phyloP scores from a whole-genome alignment of 2,888 invertebrate genomes.

The Mythimna pallens region DNA sequence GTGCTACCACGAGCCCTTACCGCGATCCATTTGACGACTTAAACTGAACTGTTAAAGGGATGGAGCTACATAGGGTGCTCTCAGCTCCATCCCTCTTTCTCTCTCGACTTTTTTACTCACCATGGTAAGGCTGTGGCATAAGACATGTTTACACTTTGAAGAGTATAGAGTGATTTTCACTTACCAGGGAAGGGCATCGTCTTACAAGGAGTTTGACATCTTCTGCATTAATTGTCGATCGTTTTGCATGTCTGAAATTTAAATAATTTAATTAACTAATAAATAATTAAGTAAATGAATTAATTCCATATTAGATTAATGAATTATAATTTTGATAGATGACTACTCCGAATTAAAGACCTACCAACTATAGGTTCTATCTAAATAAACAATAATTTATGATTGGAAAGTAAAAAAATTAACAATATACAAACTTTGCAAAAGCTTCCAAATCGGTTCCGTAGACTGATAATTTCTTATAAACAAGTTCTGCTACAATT shows the following conservation, averaged over 20 bases:
- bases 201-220: conserved; percentile 92
- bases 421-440: conserved; percentile 87
- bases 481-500: conserved; percentile 91
- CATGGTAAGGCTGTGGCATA: too few species aligned
- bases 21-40: too few species aligned
- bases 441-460: conserved; percentile 92
- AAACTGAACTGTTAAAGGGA: too few species aligned
- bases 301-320: too few species aligned
- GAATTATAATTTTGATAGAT: too few species aligned
- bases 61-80: too few species aligned
- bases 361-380: too few species aligned
- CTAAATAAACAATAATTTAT: too few species aligned
- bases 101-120: too few species aligned
- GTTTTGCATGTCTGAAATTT: conserved; percentile 91
- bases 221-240: conserved; percentile 91
- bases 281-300: neutral
- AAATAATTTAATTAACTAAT: conserved; percentile 32
- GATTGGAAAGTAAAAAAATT: neutral
- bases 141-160: neutral
- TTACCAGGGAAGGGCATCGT: conserved; percentile 91
- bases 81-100: too few species aligned
- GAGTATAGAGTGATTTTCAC: conserved; percentile 44
- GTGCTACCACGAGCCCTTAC: too few species aligned
- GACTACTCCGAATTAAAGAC: too few species aligned
- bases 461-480: conserved; percentile 90